phyloP scores from a whole-genome alignment of 64 coral and sea anemone species.

The Stichodactyla helianthus region DNA sequence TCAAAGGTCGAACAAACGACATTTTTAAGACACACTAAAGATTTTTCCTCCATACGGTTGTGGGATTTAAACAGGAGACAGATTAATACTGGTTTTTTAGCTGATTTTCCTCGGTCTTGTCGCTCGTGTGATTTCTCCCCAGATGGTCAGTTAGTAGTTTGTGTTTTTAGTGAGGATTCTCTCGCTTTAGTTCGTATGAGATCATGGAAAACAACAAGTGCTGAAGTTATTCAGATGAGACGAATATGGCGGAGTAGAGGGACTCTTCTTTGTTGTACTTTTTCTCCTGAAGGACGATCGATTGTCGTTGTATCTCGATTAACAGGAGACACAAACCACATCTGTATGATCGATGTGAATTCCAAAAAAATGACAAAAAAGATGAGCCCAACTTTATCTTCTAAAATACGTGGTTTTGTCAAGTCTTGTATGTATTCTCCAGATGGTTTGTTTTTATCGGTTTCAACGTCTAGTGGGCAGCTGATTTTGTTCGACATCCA shows the following conservation, averaged over 20 bases:
- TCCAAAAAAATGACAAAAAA: conserved; percentile 80
- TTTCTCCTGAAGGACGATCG: conserved; percentile 79
- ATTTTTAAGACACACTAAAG: conserved; percentile 77
- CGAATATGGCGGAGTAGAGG: conserved; percentile 86
- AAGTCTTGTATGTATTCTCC: conserved; percentile 83
- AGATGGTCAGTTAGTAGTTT: conserved; percentile 81
- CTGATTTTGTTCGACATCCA: conserved; percentile 83
- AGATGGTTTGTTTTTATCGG: conserved; percentile 72
- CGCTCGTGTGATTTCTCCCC: conserved; percentile 91
- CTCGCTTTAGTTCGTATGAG: conserved; percentile 86
- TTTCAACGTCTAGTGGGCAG: conserved; percentile 70
- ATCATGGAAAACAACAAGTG: conserved; percentile 89
- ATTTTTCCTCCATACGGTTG: conserved; percentile 89
- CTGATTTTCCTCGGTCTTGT: conserved; percentile 83
- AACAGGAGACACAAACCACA: conserved; percentile 76
- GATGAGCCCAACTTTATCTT: conserved; percentile 75
- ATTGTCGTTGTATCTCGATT: conserved; percentile 80
- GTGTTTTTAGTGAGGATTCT: conserved; percentile 86
- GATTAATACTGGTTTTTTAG: conserved; percentile 88
- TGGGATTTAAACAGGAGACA: conserved; percentile 89
- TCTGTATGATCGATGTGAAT: conserved; percentile 87
- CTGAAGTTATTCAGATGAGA: conserved; percentile 92
- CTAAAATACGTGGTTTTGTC: conserved; percentile 77
- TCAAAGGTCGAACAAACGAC: conserved; percentile 97
- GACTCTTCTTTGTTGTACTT: conserved; percentile 75